Percentiles rank a stretch among this genome's conserved stretches.
Evolutionary conservation across 2,797 vertebrate genomes (phyloP).

Genomic region (Cyprinella venusta): DNA sequence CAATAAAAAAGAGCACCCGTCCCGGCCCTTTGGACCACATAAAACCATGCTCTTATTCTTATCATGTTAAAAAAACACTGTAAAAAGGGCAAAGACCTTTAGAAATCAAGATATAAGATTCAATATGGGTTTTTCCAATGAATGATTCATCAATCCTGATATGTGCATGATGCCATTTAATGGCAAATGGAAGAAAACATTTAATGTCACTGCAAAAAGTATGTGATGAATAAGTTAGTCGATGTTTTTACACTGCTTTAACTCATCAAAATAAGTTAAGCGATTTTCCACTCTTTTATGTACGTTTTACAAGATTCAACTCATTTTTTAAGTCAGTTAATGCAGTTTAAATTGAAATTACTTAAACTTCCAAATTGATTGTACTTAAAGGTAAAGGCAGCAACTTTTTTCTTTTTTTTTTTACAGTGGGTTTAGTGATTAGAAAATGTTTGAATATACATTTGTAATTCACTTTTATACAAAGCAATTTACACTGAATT

Average conservation of each 20-base stretch:
- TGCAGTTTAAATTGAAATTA: too few species aligned
- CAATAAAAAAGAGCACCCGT: not conserved
- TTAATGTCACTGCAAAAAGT: too few species aligned
- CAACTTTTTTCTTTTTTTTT: too few species aligned
- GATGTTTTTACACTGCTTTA: too few species aligned
- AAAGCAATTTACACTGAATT: not conserved
- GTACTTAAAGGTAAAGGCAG: too few species aligned
- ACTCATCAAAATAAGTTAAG: too few species aligned
- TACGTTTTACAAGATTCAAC: too few species aligned
- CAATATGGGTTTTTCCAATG: not conserved
- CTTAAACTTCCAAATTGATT: too few species aligned
- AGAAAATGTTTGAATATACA: not conserved
- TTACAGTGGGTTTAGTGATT: not conserved
- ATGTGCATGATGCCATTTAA: not conserved
- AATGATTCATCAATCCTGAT: not conserved
- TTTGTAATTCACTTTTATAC: not conserved
- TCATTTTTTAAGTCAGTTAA: too few species aligned
- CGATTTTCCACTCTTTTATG: too few species aligned
- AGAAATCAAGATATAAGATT: not conserved
- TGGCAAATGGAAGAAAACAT: not conserved
- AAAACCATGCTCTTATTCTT: not conserved
- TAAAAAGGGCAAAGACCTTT: not conserved
- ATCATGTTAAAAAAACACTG: not conserved
- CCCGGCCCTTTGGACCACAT: not conserved
- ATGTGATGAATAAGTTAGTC: too few species aligned